These are phyloP conservation scores for Origma solitaria DNA, from an alignment of 2,113 vertebrate genomes.

Conservation along the genomic window DNA sequence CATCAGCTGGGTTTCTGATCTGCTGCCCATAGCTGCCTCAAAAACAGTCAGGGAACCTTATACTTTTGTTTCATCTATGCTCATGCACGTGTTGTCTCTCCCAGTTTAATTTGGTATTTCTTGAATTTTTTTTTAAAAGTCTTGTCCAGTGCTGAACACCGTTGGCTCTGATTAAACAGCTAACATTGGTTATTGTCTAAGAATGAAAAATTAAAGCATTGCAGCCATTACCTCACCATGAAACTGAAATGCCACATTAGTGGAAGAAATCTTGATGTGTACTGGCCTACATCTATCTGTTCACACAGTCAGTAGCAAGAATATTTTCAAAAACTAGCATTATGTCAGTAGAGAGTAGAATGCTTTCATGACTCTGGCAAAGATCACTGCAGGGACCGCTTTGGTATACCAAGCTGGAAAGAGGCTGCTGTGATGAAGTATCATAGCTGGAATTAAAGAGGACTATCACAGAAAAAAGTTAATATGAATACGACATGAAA, in stretches of 20 bases:
- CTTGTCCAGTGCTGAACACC: neutral
- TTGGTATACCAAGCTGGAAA: neutral
- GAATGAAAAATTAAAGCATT: neutral
- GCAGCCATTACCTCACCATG: neutral
- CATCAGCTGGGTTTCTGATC: neutral
- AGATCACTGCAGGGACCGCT: neutral
- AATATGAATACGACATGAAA: neutral
- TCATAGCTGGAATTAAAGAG: neutral
- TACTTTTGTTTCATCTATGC: neutral
- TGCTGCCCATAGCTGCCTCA: neutral
- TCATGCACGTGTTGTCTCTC: neutral
- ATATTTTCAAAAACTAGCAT: neutral
- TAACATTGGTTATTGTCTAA: neutral
- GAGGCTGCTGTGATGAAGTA: neutral
- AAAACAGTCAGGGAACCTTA: neutral
- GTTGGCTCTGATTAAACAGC: neutral
- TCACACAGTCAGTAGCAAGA: neutral
- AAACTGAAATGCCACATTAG: neutral
- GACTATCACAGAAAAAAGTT: neutral
- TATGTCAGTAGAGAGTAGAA: neutral
- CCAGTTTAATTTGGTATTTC: neutral
- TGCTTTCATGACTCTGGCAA: neutral
- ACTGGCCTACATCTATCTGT: neutral
- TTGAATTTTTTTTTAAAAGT: neutral
- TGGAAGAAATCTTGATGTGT: neutral